These are phyloP conservation scores for Argyra leucocephala DNA, from an alignment of 2,888 invertebrate genomes.

Conservation along the genomic window DNA sequence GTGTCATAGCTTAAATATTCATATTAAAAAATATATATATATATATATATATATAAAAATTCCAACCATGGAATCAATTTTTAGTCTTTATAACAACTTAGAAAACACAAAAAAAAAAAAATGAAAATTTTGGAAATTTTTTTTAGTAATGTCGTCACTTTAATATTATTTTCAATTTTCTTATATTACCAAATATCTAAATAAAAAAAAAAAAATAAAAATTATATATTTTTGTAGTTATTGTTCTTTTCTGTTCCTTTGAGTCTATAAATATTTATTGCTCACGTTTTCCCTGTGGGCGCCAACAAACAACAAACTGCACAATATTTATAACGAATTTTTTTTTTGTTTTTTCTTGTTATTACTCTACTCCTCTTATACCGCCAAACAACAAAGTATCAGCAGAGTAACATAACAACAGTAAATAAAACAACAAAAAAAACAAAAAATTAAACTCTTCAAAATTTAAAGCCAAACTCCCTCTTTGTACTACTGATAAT, in stretches of 20 bases:
- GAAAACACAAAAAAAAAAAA: neutral
- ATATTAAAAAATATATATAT: neutral
- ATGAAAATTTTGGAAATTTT: no score
- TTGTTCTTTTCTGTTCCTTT: neutral
- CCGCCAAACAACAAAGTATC: no score
- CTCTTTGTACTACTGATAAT: no score
- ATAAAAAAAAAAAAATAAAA: no score
- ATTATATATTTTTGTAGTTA: neutral
- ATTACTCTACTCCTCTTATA: no score
- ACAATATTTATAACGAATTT: neutral
- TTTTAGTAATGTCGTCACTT: neutral
- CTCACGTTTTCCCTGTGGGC: neutral
- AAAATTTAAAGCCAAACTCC: no score
- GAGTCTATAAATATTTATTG: constrained; percentile 1
- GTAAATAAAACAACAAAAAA: no score
- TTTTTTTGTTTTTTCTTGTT: no score
- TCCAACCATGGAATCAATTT: neutral
- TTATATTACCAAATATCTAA: neutral
- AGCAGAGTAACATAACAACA: no score
- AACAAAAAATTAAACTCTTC: no score
- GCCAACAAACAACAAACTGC: neutral
- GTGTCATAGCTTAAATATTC: neutral
- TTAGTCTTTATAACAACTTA: neutral
- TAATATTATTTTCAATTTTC: neutral
- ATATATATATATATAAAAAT: neutral